Conservation (phyloP, 2,113 vertebrate species). For the Oryzias javanicus region DNA sequence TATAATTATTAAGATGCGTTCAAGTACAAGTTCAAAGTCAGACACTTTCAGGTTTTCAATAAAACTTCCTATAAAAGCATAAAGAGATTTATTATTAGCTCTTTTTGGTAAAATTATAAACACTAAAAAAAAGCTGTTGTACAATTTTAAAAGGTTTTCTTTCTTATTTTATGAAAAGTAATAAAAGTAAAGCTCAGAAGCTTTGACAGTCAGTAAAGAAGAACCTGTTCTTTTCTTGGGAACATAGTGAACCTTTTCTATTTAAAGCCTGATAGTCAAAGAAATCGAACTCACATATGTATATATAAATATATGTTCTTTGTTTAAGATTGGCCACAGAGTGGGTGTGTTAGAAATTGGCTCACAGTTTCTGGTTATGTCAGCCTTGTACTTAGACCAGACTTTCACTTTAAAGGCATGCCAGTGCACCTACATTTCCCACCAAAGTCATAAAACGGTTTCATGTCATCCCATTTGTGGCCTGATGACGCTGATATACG, state of each 20-base stretch:
- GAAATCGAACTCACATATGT: not conserved
- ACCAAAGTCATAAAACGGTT: constrained; percentile 22
- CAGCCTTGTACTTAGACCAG: constrained; percentile 2
- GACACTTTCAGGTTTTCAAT: too few species aligned
- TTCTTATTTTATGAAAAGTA: too few species aligned
- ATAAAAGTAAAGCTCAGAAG: too few species aligned
- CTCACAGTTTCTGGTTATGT: not conserved
- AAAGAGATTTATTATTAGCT: too few species aligned
- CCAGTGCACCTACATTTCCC: constrained; percentile 15
- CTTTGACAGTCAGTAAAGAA: too few species aligned
- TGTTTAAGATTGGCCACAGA: not conserved
- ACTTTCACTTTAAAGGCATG: not conserved
- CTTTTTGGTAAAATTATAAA: too few species aligned
- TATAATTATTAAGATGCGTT: too few species aligned
- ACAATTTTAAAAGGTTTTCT: too few species aligned
- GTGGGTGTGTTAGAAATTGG: not conserved
- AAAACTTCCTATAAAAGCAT: too few species aligned
- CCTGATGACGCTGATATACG: not conserved
- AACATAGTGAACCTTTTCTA: not conserved
- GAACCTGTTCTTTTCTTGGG: too few species aligned
- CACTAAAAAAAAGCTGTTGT: too few species aligned
- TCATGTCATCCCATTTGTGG: constrained; percentile 28
- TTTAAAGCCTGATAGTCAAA: not conserved
- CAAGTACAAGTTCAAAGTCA: too few species aligned
- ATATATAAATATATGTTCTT: not conserved